Evolutionary conservation across 2,113 vertebrate genomes (phyloP), one percentile per base, ranked within the genome.

Genomic region (Ginglymostoma cirratum): DNA sequence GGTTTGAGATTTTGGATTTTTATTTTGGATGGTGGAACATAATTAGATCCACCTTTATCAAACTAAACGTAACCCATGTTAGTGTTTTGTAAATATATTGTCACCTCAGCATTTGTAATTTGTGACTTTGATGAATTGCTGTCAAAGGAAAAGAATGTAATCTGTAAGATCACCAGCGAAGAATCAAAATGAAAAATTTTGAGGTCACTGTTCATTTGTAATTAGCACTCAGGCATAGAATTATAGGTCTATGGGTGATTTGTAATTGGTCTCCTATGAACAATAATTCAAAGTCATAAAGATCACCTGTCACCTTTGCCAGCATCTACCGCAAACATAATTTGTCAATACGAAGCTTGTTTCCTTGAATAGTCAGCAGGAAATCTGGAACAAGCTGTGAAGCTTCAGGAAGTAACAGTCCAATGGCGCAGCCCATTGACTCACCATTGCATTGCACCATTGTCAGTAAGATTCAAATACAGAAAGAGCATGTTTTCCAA

Each of bases 261-360:
- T 45, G 72, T 95, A 95, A 95, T 95, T 95, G 94, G 69, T 72
- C 94, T 95, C 69, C 27, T 95, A 52, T 52, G 42, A 95, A 72
- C 45, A 95, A 95, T 95, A 95, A 95, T 95, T 72, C 94, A 95
- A 72, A 76, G 94, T 95, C 69, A 95, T 95, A 95, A 70, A 95
- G 69, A 76, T 95, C 94, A 95, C 69, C 94, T 95, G 67, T 76
- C 94, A 95, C 69, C 94, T 95, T 95, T 95, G 69, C 69, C 38
- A 24, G 52, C 94, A 95, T 95, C 42, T 52, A 72, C 69, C 52
- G 23, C 94, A 76, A 95, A 95, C 42, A 70, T 45, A 95, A 95
- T 95, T 95, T 95, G 94, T 95, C 94, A 95, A 95, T 52, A 52
- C 24, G 24, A 95, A 95, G 45, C 69, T 76, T 34, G 42, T 66